Evolutionary conservation across 2,797 vertebrate genomes (phyloP).

Genomic region (Danio aesculapii): DNA sequence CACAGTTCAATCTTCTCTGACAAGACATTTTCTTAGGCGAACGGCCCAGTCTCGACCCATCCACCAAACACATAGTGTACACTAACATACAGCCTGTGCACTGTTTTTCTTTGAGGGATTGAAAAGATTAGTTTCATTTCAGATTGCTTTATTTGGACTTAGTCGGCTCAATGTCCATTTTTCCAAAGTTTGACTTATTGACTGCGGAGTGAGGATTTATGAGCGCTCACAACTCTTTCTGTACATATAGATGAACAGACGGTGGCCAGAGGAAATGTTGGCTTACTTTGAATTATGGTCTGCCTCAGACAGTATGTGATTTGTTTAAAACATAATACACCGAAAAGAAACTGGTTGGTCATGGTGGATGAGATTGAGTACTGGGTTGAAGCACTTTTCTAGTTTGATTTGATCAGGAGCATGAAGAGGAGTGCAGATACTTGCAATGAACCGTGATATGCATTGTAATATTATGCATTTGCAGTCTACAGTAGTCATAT

Average conservation of each 20-base stretch:
- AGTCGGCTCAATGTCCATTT: conserved; percentile 48
- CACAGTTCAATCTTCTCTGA: conserved; percentile 58
- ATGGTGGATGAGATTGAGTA: conserved; percentile 1
- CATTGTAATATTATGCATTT: conserved; percentile 4
- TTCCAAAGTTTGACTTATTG: conserved; percentile 46
- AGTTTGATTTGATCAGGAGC: conserved; percentile 9
- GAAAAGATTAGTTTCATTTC: conserved; percentile 55
- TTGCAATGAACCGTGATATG: neutral
- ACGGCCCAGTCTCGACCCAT: conserved; percentile 51
- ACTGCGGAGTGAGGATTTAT: conserved; percentile 50
- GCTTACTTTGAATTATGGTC: conserved; percentile 38
- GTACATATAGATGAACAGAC: conserved; percentile 24
- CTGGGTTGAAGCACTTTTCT: conserved; percentile 2
- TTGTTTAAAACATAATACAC: conserved; percentile 26
- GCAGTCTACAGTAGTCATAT: neutral
- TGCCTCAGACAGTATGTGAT: conserved; percentile 26
- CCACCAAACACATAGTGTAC: conserved; percentile 46
- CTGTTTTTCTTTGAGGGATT: conserved; percentile 52
- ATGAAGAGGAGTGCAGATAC: neutral
- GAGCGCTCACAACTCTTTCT: conserved; percentile 29
- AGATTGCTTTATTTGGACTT: conserved; percentile 56
- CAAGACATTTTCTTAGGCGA: conserved; percentile 61
- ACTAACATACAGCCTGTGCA: conserved; percentile 47
- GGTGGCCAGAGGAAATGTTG: conserved; percentile 45
- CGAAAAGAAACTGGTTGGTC: neutral